Base-by-base conservation (phyloP, 2,888 invertebrate genomes). In the Eupsilia transversa region DNA sequence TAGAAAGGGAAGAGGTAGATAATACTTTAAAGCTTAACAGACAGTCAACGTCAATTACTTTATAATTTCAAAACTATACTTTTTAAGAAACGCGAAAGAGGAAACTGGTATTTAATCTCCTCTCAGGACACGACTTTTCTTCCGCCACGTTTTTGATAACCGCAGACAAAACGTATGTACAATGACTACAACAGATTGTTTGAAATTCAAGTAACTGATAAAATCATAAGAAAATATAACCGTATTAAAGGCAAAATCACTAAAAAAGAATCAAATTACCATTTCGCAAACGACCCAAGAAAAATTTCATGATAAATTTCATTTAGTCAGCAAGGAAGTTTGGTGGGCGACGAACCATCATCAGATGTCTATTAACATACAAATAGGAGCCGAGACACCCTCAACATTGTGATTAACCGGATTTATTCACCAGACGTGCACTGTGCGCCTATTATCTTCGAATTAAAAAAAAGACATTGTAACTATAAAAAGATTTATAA, bases 311-410 rank as follows among this genome's bases (percentile, higher is more conserved):
- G 79, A 83, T 79, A 72, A 64, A 66, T 67, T 74, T 83, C 38
- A 84, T 85, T 82, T 74, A 75, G 70, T 77, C 65, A 69, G 64
- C 60, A 33, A 46, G 68, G 57, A 74, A 77, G 72, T 80, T 79
- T 66, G 52, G 67, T 63, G 73, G 43, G 33, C 78, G 80, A 76
- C 77, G 66, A 56, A 66, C 77, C 74, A 64, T 68, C 79, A 78
- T 79, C 85, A 84, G 81, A 82, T 81, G 74, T 68, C 77, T 72
- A 87, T 88, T 88, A 79, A 41, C 88, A 89, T 89, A 86, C 82
- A 87, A 86, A 89, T 88, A 78, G 80, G 68, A 73, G 66, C 64
- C 41, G 41, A 35, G 64, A 63, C 60, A 73, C 63, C 65, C 54
- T 67, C 73, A 74, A 77, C 64, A 73, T 77, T 78, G 66, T n/a